phyloP scores from a whole-genome alignment of 2,888 invertebrate genomes.

The Colostygia pectinataria region DNA sequence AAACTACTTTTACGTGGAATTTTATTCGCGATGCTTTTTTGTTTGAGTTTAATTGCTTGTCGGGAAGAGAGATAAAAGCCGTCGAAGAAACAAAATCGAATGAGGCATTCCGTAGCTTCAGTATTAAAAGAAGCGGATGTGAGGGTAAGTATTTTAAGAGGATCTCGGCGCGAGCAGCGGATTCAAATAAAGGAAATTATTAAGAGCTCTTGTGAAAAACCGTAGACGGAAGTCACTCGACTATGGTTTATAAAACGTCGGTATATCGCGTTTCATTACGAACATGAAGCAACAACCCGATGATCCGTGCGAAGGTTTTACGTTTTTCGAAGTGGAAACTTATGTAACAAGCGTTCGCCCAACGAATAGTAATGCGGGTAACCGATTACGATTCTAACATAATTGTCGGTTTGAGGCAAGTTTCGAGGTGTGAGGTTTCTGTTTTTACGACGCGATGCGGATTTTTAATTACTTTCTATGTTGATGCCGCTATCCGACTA shows the following conservation, averaged over 20 bases:
- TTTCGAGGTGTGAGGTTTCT: slow-evolving; percentile 47
- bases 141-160: slow-evolving; percentile 82
- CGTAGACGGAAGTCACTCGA: slow-evolving; percentile 72
- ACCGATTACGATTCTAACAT: slow-evolving; percentile 65
- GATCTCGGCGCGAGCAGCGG: slow-evolving; percentile 75
- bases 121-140: slow-evolving; percentile 83
- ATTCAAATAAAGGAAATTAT: slow-evolving; percentile 81
- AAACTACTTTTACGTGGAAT: slow-evolving; percentile 68
- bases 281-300: slow-evolving; percentile 59
- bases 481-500: slow-evolving; percentile 61
- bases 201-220: slow-evolving; percentile 75
- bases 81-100: slow-evolving; percentile 64
- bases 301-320: slow-evolving; percentile 67
- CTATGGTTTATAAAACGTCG: slow-evolving; percentile 57
- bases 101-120: slow-evolving; percentile 74
- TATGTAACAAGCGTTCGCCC: slow-evolving; percentile 58
- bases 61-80: slow-evolving; percentile 72
- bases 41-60: slow-evolving; percentile 71
- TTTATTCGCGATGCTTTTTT: slow-evolving; percentile 67
- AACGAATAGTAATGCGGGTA: slow-evolving; percentile 64
- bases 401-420: slow-evolving; percentile 43
- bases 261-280: slow-evolving; percentile 29
- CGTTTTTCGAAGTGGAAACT: slow-evolving; percentile 61
- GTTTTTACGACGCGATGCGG: slow-evolving; percentile 49
- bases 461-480: slow-evolving; percentile 73